Conservation (phyloP, 2,888 invertebrate species). For the Drosophila rubida region DNA sequence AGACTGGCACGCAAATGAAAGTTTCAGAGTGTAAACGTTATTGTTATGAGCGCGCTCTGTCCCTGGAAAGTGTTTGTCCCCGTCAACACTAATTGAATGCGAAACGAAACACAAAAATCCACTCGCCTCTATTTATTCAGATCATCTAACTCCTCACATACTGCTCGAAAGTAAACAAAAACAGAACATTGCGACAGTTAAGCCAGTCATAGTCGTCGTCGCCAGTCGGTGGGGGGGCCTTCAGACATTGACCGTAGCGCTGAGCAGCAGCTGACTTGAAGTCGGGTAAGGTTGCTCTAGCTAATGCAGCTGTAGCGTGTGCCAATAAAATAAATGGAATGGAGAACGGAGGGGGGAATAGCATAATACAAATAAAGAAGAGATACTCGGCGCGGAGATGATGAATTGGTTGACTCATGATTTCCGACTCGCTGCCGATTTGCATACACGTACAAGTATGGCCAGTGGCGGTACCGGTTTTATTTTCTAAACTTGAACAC, state of each 20-base stretch:
- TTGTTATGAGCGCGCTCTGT: conserved; percentile 13
- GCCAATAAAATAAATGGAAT: not conserved
- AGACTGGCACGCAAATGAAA: conserved; percentile 3
- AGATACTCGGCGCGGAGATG: conserved; percentile 27
- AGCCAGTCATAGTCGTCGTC: no score
- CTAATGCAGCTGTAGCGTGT: conserved; percentile 28
- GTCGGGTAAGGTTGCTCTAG: conserved; percentile 33
- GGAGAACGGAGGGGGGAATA: no score
- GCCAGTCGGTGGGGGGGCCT: not conserved
- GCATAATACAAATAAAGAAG: no score
- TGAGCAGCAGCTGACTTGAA: conserved; percentile 1
- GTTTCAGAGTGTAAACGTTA: not conserved
- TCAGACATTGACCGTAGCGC: conserved; percentile 6
- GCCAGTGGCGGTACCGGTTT: conserved; percentile 73
- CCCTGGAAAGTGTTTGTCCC: conserved; percentile 24
- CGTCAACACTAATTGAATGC: conserved; percentile 48
- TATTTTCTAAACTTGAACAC: conserved; percentile 74
- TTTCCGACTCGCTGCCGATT: conserved; percentile 74
- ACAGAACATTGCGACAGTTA: conserved; percentile 4
- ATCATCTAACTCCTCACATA: conserved; percentile 25
- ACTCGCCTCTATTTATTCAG: conserved; percentile 38
- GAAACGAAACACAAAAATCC: conserved; percentile 44
- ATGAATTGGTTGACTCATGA: conserved; percentile 77
- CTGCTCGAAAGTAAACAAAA: conserved; percentile 33
- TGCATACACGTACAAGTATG: conserved; percentile 80